Evolutionary conservation across 2,888 invertebrate genomes (phyloP).

Genomic region (Eupithecia dodoneata): DNA sequence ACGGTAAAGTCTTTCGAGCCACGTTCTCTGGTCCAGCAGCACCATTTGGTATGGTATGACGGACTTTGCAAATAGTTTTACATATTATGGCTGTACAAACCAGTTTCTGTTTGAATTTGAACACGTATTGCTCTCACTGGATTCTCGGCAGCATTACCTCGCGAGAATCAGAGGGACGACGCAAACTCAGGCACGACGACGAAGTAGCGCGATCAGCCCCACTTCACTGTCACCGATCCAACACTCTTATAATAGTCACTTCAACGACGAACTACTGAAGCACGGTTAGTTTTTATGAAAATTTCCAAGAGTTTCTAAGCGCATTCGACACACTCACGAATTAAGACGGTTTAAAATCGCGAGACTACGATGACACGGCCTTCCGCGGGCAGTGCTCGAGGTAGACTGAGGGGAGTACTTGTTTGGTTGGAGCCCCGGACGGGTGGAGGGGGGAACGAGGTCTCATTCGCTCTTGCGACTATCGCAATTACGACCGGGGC

Average conservation of each 20-base stretch:
- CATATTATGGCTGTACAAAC: conserved; percentile 66
- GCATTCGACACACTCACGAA: conserved; percentile 67
- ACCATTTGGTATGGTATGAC: conserved; percentile 47
- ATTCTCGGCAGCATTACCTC: conserved; percentile 78
- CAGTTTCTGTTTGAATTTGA: conserved; percentile 75
- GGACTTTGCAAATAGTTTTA: conserved; percentile 59
- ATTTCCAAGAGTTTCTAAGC: conserved; percentile 57
- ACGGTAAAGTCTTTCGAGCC: conserved; percentile 72
- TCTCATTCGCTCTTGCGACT: conserved; percentile 60
- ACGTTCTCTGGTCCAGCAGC: conserved; percentile 56
- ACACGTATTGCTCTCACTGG: conserved; percentile 73
- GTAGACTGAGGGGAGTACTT: conserved; percentile 62
- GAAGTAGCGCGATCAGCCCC: conserved; percentile 67
- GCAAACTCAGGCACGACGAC: conserved; percentile 76
- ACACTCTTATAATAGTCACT: conserved; percentile 63
- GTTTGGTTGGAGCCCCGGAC: conserved; percentile 51
- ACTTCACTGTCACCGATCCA: conserved; percentile 72
- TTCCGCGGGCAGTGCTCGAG: conserved; percentile 59
- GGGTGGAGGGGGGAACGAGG: conserved; percentile 57
- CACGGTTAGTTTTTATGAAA: conserved; percentile 55
- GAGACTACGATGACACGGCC: conserved; percentile 53
- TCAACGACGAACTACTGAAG: conserved; percentile 51
- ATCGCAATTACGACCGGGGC: conserved; percentile 67
- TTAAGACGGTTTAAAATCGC: conserved; percentile 67
- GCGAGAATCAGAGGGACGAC: conserved; percentile 76